Percentiles rank a stretch among this genome's conserved stretches.
Evolutionary conservation across 2,797 vertebrate species (phyloP).

Genomic region (Pseudotriccus pelzelni): DNA sequence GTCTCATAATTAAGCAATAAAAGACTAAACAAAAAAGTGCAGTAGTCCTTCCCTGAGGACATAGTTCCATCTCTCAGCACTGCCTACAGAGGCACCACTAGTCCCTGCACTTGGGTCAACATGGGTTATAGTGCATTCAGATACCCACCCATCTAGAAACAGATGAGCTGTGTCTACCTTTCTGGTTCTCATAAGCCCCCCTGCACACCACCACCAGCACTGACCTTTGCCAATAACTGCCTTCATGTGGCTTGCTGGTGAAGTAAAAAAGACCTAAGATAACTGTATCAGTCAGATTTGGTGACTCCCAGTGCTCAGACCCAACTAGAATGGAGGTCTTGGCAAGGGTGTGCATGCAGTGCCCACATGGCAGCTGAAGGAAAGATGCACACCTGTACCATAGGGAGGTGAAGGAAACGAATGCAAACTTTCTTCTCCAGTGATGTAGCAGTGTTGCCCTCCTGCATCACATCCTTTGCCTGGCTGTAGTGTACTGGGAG

Average conservation of each 20-base stretch:
- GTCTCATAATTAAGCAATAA: background rate
- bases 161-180: background rate
- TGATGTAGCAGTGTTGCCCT: background rate
- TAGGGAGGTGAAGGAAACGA: fast-evolving
- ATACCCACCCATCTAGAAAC: background rate
- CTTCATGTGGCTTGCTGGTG: background rate
- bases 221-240: background rate
- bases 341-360: background rate
- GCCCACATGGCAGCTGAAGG: background rate
- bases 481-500: background rate
- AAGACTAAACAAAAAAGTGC: background rate
- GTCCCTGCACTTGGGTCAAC: background rate
- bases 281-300: background rate
- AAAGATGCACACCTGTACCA: background rate
- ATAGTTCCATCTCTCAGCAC: background rate
- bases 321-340: fast-evolving
- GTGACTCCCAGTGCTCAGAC: background rate
- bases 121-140: background rate
- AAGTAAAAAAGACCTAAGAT: background rate
- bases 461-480: background rate
- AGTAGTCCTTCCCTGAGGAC: background rate
- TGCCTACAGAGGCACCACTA: background rate
- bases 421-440: background rate
- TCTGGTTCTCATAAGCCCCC: background rate
- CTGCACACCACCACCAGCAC: background rate